These are phyloP conservation scores for Catostylus mosaicus DNA, from an alignment of 30 jellyfish, hydroid and myxozoan genomes.

Conservation along the genomic window DNA sequence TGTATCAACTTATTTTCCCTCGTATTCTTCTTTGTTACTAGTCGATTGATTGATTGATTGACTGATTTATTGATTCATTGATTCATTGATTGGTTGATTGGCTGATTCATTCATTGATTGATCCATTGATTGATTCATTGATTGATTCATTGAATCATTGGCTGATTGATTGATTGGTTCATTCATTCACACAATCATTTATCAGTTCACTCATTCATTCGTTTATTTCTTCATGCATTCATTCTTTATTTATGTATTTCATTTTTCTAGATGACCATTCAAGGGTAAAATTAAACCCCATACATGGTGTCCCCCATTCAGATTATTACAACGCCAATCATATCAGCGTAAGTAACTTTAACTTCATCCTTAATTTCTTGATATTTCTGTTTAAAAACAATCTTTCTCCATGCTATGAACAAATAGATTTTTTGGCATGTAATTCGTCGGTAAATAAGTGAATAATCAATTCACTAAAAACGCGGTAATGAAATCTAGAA, in stretches of 20 bases:
- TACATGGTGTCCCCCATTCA: slow-evolving; percentile 32
- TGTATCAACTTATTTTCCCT: slow-evolving; percentile 17
- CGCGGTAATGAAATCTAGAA: too few species aligned
- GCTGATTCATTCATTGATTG: neutral
- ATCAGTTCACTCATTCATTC: neutral
- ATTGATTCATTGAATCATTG: neutral
- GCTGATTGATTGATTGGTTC: neutral
- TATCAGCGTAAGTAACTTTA: slow-evolving; percentile 76
- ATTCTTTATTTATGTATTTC: neutral
- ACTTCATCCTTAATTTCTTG: too few species aligned
- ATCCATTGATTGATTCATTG: neutral
- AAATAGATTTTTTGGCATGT: too few species aligned
- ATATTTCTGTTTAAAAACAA: too few species aligned
- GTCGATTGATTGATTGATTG: neutral
- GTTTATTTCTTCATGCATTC: neutral
- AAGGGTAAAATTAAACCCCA: slow-evolving; percentile 66
- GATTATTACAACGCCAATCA: slow-evolving; percentile 86
- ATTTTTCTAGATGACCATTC: slow-evolving; percentile 82
- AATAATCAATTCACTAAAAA: too few species aligned
- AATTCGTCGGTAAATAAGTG: too few species aligned
- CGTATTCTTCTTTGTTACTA: neutral
- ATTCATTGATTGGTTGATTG: neutral
- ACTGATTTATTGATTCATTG: neutral
- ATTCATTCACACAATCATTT: neutral
- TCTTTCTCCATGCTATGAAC: too few species aligned